Base-by-base conservation (phyloP, 2,888 invertebrate genomes). In the Drosophila paucipuncta region DNA sequence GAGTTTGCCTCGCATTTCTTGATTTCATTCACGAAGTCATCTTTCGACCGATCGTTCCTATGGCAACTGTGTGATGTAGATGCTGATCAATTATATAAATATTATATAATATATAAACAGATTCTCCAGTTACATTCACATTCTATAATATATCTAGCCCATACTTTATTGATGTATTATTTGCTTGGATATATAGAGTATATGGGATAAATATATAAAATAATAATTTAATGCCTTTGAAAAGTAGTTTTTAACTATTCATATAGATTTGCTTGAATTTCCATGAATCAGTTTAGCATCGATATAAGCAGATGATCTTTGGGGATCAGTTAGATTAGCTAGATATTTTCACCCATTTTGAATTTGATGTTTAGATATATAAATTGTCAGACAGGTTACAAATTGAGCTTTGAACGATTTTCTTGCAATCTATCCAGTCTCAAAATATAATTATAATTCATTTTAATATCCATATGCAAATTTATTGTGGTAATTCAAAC, bases 401-500 rank as follows among this genome's bases (percentile, higher is more conserved):
- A 13, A 13, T 43, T 3, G n/a, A n/a, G n/a, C n/a, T n/a, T 41
- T 4, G n/a, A n/a, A 3, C 1, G 39, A 1, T 18, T n/a, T 9
- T 18, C 4, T 22, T 7, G 13, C 22, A 16, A 22, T 7, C 47
- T 16, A 2, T 7, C 7, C 22, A 47, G 7, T 16, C 22, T 25
- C 4, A 22, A 22, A 1, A 0, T 1, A 16, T 0, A 41, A 10
- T n/a, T 2, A 6, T 31, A 28, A 30, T 16, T 11, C 6, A 2
- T 18, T 28, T 59, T 9, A 49, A 66, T 59, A 39, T 68, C n/a
- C 25, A 62, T 33, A 41, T 73, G 71, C n/a, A 76, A 63, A 18
- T 66, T 73, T 77, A 64, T 78, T 81, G 65, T 73, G 53, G 30
- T 81, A 67, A 65, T 78, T 81, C 81, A 73, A 73, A 58, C 61